A percentile compares a stretch with the other conserved stretches of the same genome.
Conservation (phyloP, 1,140 invertebrate genomes). For the Drosophila repletoides region DNA sequence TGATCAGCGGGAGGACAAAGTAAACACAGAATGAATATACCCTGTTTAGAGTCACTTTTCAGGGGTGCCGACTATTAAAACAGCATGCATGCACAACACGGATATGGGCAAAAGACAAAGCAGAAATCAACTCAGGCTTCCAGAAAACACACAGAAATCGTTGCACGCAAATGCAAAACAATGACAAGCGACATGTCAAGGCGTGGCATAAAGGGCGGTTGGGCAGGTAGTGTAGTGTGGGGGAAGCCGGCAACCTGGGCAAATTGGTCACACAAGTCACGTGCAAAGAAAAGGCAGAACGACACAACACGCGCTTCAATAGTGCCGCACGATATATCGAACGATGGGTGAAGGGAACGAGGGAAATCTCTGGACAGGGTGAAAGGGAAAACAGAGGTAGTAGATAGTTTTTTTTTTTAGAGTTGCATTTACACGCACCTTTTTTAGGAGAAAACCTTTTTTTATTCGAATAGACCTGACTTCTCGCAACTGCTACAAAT, state of each 20-base stretch:
- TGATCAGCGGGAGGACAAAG: no score
- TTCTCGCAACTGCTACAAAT: not conserved
- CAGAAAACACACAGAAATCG: conserved; percentile 53
- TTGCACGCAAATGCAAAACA: conserved; percentile 75
- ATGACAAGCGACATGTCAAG: conserved; percentile 11
- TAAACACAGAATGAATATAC: not conserved
- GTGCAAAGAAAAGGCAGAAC: conserved; percentile 54
- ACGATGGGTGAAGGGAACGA: no score
- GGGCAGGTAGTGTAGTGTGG: no score
- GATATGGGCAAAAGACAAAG: conserved; percentile 35
- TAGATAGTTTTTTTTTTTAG: no score
- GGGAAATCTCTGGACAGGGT: no score
- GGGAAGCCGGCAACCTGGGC: not conserved
- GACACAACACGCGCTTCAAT: conserved; percentile 67
- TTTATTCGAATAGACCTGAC: not conserved
- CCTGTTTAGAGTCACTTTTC: no score
- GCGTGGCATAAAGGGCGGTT: not conserved
- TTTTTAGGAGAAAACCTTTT: not conserved
- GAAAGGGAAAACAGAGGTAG: conserved; percentile 23
- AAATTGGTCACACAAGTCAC: conserved; percentile 65
- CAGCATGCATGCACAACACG: conserved; percentile 18
- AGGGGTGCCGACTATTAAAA: no score
- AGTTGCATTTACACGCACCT: conserved; percentile 13
- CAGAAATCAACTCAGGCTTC: conserved; percentile 51
- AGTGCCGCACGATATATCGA: conserved; percentile 50